Conservation (phyloP, 2,888 invertebrate species). For the Synanthedon formicaeformis region DNA sequence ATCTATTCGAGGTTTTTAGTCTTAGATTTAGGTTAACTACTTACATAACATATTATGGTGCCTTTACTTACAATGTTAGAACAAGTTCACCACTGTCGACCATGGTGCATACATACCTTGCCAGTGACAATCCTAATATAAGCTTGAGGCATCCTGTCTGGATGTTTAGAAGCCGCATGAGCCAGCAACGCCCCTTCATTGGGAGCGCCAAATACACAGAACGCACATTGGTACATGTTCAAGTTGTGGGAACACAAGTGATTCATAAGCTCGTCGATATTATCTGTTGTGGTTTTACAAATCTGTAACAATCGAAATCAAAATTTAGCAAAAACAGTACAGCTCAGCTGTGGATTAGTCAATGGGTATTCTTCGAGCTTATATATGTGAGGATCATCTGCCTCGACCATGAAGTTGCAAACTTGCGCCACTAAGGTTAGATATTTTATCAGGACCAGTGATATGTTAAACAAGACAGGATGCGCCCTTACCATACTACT, state of each 20-base stretch:
- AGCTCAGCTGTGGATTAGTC: too few relatives aligned
- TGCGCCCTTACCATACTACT: too few relatives aligned
- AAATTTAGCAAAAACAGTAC: not conserved
- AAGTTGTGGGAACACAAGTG: constrained; percentile 49
- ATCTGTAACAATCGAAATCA: constrained; percentile 22
- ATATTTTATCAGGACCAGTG: too few relatives aligned
- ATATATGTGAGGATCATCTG: too few relatives aligned
- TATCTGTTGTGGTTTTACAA: constrained; percentile 20
- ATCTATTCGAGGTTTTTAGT: too few relatives aligned
- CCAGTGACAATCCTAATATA: constrained; percentile 47
- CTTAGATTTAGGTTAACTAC: too few relatives aligned
- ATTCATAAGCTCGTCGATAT: constrained; percentile 30
- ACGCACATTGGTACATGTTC: constrained; percentile 54
- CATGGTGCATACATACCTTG: constrained; percentile 22
- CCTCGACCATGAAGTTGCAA: too few relatives aligned
- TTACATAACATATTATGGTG: too few relatives aligned
- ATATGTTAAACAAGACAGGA: too few relatives aligned
- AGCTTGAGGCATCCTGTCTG: constrained; percentile 45
- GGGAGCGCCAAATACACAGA: constrained; percentile 50
- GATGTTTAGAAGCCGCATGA: constrained; percentile 51
- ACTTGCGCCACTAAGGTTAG: too few relatives aligned
- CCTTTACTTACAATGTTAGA: too few relatives aligned
- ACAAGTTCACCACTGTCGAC: not conserved
- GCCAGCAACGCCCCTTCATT: constrained; percentile 37
- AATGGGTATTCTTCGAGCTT: too few relatives aligned